Evolutionary conservation across 2,888 invertebrate species (phyloP).

Genomic region (Amblyteles armatorius): DNA sequence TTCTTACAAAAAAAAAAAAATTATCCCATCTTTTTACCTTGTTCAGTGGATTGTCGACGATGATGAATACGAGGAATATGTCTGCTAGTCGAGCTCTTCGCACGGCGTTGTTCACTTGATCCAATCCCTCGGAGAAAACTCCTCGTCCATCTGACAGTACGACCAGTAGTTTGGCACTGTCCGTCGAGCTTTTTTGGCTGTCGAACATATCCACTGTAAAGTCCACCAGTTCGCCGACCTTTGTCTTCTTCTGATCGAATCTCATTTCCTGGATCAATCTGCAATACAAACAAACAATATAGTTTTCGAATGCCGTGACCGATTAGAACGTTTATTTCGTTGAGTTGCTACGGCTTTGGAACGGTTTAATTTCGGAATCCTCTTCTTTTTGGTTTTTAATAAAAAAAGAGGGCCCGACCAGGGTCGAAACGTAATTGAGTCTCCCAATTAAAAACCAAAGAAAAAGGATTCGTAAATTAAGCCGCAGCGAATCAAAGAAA

Average conservation of each 20-base stretch:
- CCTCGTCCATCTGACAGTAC: constrained; percentile 98
- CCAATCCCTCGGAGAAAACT: constrained; percentile 94
- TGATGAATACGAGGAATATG: constrained; percentile 97
- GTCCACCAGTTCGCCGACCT: constrained; percentile 93
- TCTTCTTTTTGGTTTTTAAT: too few species aligned
- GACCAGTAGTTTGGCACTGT: constrained; percentile 93
- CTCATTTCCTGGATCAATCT: constrained; percentile 92
- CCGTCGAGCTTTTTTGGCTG: constrained; percentile 85
- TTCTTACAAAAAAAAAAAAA: not conserved
- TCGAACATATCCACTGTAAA: constrained; percentile 90
- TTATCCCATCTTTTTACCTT: constrained; percentile 87
- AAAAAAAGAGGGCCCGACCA: too few species aligned
- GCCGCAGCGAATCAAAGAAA: too few species aligned
- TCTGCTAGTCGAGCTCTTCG: constrained; percentile 92
- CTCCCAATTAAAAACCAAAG: too few species aligned
- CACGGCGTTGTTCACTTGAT: constrained; percentile 91
- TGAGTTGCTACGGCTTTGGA: too few species aligned
- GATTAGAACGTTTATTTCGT: too few species aligned
- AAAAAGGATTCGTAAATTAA: too few species aligned
- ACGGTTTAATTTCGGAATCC: too few species aligned
- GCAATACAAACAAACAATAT: constrained; percentile 58
- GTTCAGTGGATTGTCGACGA: constrained; percentile 97
- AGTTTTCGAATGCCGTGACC: not conserved
- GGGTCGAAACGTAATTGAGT: too few species aligned
- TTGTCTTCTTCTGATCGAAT: constrained; percentile 96